These are phyloP conservation scores for Platycnemis pennipes DNA, from an alignment of 2,888 invertebrate genomes.

Conservation along the genomic window DNA sequence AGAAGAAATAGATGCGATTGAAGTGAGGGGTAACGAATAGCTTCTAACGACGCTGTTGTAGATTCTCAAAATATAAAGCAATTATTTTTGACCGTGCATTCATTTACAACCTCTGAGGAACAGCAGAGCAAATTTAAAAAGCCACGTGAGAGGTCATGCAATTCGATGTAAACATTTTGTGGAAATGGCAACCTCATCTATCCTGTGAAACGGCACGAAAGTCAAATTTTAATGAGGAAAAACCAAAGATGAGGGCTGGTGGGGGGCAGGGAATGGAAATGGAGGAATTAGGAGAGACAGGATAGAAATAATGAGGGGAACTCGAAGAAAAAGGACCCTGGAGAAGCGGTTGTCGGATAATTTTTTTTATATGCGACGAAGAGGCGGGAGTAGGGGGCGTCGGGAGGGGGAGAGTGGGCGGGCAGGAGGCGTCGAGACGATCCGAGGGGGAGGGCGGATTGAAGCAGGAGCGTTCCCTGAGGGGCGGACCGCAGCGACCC, in stretches of 20 bases:
- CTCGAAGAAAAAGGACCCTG: neutral
- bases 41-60: too few relatives aligned
- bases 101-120: too few relatives aligned
- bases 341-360: neutral
- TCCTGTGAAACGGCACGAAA: neutral
- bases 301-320: conserved; percentile 12
- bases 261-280: neutral
- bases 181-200: neutral
- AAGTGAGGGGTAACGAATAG: too few relatives aligned
- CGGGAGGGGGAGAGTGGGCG: neutral
- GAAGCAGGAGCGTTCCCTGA: neutral
- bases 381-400: neutral
- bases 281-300: neutral
- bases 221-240: neutral
- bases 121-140: too few relatives aligned
- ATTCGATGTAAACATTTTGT: too few relatives aligned
- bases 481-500: neutral
- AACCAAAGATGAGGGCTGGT: neutral
- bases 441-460: too few relatives aligned
- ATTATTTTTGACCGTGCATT: too few relatives aligned
- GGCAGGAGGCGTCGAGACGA: neutral
- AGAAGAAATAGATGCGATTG: too few relatives aligned
- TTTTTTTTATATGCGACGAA: neutral
- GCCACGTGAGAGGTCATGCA: too few relatives aligned
- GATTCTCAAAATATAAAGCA: too few relatives aligned